phyloP scores from a whole-genome alignment of 2,797 vertebrate species.

The Sebastes cheni region DNA sequence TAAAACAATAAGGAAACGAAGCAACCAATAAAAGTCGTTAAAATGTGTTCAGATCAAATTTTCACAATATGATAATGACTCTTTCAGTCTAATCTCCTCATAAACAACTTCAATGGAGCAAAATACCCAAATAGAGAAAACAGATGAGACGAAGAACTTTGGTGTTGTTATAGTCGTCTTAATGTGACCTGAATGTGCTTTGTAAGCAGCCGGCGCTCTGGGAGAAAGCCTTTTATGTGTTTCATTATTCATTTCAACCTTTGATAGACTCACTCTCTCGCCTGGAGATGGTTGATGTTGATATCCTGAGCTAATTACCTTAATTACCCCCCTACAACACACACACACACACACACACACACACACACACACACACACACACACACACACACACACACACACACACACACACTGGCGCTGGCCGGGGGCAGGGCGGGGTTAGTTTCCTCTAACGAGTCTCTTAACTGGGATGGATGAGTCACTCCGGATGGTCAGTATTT shows the following conservation, averaged over 20 bases:
- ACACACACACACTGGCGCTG: background rate
- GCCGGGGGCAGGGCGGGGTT: constrained; percentile 19
- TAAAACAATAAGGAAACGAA: background rate
- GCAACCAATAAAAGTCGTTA: background rate
- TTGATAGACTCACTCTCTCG: constrained; percentile 34
- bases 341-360: constrained; percentile 7
- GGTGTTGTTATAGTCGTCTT: background rate
- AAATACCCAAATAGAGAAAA: background rate
- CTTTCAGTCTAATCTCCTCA: background rate
- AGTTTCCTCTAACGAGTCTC: constrained; percentile 22
- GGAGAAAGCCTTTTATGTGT: constrained; percentile 30
- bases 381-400: constrained; percentile 7
- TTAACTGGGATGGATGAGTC: constrained; percentile 50
- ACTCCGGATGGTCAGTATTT: background rate
- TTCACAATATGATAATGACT: background rate
- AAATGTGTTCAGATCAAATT: background rate
- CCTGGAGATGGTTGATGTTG: constrained; percentile 54
- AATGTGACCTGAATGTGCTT: constrained; percentile 20
- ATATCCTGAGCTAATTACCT: constrained; percentile 63
- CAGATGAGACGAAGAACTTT: background rate
- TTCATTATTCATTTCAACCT: constrained; percentile 65
- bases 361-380: constrained; percentile 3
- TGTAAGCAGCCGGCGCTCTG: background rate
- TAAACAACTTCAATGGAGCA: background rate
- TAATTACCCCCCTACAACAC: constrained; percentile 48